Conservation (phyloP, 2,888 invertebrate genomes). For the Epistrophe eligans region DNA sequence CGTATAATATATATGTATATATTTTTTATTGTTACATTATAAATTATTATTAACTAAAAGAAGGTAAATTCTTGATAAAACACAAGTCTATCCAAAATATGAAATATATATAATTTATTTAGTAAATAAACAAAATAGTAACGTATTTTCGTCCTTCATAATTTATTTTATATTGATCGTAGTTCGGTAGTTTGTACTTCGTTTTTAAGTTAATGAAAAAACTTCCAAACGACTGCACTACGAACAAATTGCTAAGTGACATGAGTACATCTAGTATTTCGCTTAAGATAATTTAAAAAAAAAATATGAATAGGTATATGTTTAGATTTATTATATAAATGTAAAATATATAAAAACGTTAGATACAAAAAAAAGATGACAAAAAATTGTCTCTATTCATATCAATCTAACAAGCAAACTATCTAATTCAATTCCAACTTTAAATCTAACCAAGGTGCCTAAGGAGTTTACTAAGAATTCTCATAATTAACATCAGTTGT, state of each 20-base stretch:
- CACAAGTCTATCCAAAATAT: conserved; percentile 69
- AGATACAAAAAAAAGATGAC: conserved; percentile 19
- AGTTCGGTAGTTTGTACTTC: background rate
- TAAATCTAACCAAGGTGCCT: conserved; percentile 42
- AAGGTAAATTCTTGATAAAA: conserved; percentile 65
- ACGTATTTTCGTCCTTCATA: background rate
- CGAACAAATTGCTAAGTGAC: background rate
- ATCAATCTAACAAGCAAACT: conserved; percentile 29
- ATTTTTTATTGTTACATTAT: conserved; percentile 59
- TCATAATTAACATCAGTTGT: conserved; percentile 50
- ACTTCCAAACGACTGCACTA: background rate
- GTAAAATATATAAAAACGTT: conserved; percentile 38
- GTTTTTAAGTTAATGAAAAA: background rate
- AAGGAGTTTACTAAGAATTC: conserved; percentile 51
- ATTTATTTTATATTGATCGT: background rate
- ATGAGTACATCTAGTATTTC: background rate
- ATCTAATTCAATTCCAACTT: conserved; percentile 48
- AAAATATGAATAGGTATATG: background rate
- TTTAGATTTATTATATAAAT: conserved; percentile 45
- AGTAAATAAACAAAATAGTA: conserved; percentile 5
- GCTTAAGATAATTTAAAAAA: background rate
- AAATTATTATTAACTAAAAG: conserved; percentile 69
- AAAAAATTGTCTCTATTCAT: conserved; percentile 12
- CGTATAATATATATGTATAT: conserved; percentile 17
- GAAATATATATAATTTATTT: conserved; percentile 51